Evolutionary conservation across 2,888 invertebrate genomes (phyloP), one percentile per base, ranked within the genome.

Genomic region (Agrochola macilenta): DNA sequence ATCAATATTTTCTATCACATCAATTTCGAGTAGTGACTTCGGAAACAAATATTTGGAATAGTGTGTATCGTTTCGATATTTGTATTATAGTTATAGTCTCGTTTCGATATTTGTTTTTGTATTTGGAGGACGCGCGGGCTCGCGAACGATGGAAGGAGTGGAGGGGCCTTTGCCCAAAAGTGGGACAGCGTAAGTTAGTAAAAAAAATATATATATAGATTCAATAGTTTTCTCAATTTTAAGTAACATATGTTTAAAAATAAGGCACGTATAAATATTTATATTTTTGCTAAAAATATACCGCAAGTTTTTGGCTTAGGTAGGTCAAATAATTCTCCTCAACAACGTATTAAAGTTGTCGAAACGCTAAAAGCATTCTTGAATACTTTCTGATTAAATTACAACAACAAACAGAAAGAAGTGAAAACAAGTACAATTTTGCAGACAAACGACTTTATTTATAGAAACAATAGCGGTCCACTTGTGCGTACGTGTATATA

Each of bases 1-100:
- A 80, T 88, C 88, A 87, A 87, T 88, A 87, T 83, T 83, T 87
- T 81, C 83, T 81, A 81, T 76, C 79, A 76, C 77, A 85, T 87
- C 82, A 80, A 82, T 78, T 79, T 79, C 74, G 54, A 85, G 58
- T 70, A 78, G 73, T 78, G 72, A 82, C 75, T 78, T 72, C 30
- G 70, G 61, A 66, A 74, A 82, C 71, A 77, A 85, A 81, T 63
- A 69, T 78, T 76, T 76, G 60, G 23, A 70, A 81, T 64, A 52
- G 46, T 66, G 35, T 75, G 17, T 69, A 54, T 54, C 20, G n/a
- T 69, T 60, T 69, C 9, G 49, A 46, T 69, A 35, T 57, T 76
- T 70, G 58, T 69, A 5, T 65, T 23, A 39, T 75, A 12, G 46
- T 46, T 46, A 46, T 46, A 43, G n/a, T 30, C 30, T 30, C 30